Conservation (phyloP, 2,888 invertebrate genomes). For the Cataglyphis albicans region DNA sequence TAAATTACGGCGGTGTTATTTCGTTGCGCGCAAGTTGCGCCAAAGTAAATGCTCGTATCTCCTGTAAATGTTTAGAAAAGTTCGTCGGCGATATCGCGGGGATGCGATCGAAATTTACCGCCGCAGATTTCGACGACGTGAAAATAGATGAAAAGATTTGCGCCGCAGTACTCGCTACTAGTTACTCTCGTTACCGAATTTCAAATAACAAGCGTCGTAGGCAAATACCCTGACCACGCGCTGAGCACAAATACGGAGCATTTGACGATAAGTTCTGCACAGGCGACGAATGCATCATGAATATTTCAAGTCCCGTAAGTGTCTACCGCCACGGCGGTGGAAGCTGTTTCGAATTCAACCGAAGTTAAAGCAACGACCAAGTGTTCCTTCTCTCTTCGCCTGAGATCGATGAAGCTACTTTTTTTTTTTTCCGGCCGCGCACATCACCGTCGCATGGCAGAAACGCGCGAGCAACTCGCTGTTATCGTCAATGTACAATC, state of each 20-base stretch:
- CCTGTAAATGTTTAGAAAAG: conserved; percentile 9
- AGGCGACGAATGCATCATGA: conserved; percentile 72
- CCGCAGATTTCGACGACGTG: background rate
- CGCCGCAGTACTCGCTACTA: conserved; percentile 18
- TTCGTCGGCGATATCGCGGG: conserved; percentile 9
- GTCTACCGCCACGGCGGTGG: conserved; percentile 67
- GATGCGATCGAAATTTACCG: background rate
- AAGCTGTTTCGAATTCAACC: conserved; percentile 75
- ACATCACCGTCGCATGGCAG: background rate
- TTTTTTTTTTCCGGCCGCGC: conserved; percentile 52
- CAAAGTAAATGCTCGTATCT: conserved; percentile 10
- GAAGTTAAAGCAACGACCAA: conserved; percentile 46
- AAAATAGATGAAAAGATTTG: background rate
- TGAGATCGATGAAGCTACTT: conserved; percentile 50
- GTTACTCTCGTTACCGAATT: conserved; percentile 18
- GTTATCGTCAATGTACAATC: background rate
- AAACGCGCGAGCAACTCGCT: background rate
- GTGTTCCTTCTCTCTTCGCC: conserved; percentile 9
- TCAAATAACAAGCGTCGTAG: conserved; percentile 22
- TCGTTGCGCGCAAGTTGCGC: conserved; percentile 24
- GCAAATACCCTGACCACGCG: conserved; percentile 21
- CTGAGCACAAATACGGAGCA: background rate
- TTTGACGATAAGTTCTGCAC: conserved; percentile 5
- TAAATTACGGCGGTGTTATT: conserved; percentile 26
- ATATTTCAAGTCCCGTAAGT: conserved; percentile 80